phyloP scores from a whole-genome alignment of 2,888 invertebrate species.

The Pandemis heparana region DNA sequence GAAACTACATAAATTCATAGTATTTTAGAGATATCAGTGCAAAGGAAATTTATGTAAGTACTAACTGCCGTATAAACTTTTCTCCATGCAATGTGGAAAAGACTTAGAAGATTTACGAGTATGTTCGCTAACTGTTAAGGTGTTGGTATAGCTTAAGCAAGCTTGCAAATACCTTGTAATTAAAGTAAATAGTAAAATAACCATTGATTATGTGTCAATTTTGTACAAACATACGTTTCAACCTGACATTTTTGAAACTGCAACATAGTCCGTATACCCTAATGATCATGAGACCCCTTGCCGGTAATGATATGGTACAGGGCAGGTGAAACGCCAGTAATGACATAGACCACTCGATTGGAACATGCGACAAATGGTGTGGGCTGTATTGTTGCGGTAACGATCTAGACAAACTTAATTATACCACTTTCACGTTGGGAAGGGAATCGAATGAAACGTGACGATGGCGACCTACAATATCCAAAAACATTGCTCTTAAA shows the following conservation, averaged over 20 bases:
- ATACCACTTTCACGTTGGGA: neutral
- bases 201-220: neutral
- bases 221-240: slow-evolving; percentile 1
- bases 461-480: neutral
- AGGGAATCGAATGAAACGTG: neutral
- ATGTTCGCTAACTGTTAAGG: too few relatives aligned
- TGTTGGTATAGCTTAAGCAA: too few relatives aligned
- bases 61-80: too few relatives aligned
- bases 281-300: slow-evolving; percentile 42
- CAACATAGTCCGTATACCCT: slow-evolving; percentile 6
- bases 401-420: slow-evolving; percentile 18
- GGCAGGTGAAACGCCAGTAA: slow-evolving; percentile 49
- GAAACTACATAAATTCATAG: too few relatives aligned
- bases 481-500: neutral
- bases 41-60: too few relatives aligned
- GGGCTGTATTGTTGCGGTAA: slow-evolving; percentile 15
- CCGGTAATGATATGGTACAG: slow-evolving; percentile 44
- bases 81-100: too few relatives aligned
- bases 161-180: too few relatives aligned
- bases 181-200: too few relatives aligned
- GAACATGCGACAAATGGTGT: slow-evolving; percentile 28
- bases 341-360: slow-evolving; percentile 22
- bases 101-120: too few relatives aligned
- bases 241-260: slow-evolving; percentile 3
- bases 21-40: too few relatives aligned